Evolutionary conservation across 2,797 vertebrate species (phyloP).

Genomic region (Chloroceryle amazona): DNA sequence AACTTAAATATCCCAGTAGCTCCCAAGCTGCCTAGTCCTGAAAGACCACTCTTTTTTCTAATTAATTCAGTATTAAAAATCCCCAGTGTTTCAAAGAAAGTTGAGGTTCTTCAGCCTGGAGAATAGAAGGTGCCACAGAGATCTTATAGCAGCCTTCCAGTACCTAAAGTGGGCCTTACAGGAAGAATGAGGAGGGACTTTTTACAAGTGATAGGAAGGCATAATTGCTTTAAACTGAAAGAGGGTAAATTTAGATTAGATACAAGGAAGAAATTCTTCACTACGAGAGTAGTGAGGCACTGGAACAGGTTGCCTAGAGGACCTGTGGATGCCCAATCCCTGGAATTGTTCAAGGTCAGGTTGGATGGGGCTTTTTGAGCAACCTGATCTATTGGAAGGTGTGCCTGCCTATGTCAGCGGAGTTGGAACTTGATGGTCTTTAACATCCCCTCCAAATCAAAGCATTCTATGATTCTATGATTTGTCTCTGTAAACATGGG

Average conservation of each 20-base stretch:
- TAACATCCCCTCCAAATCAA: not conserved
- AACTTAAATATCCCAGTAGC: not conserved
- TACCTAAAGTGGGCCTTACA: not conserved
- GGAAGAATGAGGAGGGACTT: not conserved
- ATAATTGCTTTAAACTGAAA: not conserved
- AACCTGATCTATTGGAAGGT: not conserved
- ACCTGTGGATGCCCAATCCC: no score
- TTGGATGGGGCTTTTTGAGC: not conserved
- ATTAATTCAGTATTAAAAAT: not conserved
- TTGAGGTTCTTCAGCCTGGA: not conserved
- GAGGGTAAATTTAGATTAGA: not conserved
- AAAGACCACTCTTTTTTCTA: not conserved
- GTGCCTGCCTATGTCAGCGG: not conserved
- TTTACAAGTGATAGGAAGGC: not conserved
- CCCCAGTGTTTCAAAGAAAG: not conserved
- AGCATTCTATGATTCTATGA: not conserved
- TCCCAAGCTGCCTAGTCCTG: not conserved
- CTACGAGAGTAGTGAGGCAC: no score
- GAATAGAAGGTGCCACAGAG: not conserved
- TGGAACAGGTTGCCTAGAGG: not conserved
- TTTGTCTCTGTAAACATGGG: not conserved
- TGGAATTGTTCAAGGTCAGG: not conserved
- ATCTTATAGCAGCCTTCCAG: not conserved
- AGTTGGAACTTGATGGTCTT: not conserved
- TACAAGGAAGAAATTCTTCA: no score